Conservation (phyloP, 2,797 vertebrate genomes). For the Oreochromis mossambicus region DNA sequence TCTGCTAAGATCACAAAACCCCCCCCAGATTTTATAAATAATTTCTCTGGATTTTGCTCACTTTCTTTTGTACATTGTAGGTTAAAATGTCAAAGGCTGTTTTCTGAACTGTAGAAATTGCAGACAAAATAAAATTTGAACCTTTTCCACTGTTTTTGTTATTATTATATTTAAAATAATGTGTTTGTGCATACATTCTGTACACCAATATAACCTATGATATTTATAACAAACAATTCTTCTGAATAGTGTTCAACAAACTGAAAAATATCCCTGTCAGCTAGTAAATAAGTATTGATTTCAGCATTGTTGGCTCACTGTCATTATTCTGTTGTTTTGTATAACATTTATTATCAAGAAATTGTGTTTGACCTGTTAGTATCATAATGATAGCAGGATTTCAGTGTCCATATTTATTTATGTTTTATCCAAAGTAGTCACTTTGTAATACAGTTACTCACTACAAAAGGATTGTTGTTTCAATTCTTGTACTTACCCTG, state of each 20-base stretch:
- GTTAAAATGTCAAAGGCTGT: background rate
- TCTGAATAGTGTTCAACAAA: background rate
- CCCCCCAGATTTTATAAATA: rapidly evolving
- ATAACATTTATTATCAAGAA: background rate
- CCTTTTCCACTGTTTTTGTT: background rate
- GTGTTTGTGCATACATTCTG: background rate
- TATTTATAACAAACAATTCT: background rate
- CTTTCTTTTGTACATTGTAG: background rate
- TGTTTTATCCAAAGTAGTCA: background rate
- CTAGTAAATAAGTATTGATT: background rate
- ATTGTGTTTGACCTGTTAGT: background rate
- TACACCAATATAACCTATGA: background rate
- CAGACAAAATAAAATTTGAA: background rate
- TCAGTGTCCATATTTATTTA: background rate
- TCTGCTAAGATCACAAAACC: background rate
- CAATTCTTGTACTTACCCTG: background rate
- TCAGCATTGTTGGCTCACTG: background rate
- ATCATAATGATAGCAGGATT: background rate
- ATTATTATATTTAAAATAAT: background rate
- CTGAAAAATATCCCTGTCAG: background rate
- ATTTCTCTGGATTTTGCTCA: background rate
- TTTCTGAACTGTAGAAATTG: background rate
- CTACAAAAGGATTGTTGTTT: background rate
- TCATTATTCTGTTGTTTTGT: background rate
- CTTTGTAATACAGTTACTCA: background rate